These are phyloP conservation scores for Ormyrus rosae DNA, from an alignment of 2,888 invertebrate species.

Conservation along the genomic window DNA sequence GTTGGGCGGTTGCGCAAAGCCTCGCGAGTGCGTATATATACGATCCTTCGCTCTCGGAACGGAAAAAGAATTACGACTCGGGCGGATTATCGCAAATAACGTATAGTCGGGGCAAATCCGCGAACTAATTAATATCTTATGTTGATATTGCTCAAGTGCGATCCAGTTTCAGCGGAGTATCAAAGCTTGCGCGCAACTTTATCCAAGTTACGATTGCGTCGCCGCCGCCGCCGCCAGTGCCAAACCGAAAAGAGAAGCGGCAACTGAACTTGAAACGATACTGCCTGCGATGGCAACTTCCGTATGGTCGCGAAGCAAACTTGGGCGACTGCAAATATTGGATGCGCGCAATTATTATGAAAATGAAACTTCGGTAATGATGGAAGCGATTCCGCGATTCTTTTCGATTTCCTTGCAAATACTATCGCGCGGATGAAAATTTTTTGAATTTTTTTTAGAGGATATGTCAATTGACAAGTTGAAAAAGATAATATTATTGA, in stretches of 20 bases:
- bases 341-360: constrained; percentile 16
- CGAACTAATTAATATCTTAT: constrained; percentile 71
- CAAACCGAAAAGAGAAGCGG: constrained; percentile 35
- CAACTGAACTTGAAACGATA: constrained; percentile 46
- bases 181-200: constrained; percentile 48
- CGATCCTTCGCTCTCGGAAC: not conserved
- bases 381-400: too few species aligned
- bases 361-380: constrained; percentile 13
- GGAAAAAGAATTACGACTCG: not conserved
- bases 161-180: constrained; percentile 31
- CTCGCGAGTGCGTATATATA: too few species aligned
- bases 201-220: constrained; percentile 53
- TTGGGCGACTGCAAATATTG: constrained; percentile 44
- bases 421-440: too few species aligned
- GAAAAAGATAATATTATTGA: too few species aligned
- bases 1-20: too few species aligned
- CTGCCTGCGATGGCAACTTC: constrained; percentile 18
- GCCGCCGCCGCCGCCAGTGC: not conserved
- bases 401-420: too few species aligned
- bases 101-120: constrained; percentile 18
- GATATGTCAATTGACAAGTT: too few species aligned
- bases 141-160: constrained; percentile 66
- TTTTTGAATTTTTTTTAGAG: too few species aligned
- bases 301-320: not conserved
- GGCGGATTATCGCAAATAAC: constrained; percentile 33